Evolutionary conservation across 2,797 vertebrate genomes (phyloP).

Genomic region (Gymnoscopelus microlampas): DNA sequence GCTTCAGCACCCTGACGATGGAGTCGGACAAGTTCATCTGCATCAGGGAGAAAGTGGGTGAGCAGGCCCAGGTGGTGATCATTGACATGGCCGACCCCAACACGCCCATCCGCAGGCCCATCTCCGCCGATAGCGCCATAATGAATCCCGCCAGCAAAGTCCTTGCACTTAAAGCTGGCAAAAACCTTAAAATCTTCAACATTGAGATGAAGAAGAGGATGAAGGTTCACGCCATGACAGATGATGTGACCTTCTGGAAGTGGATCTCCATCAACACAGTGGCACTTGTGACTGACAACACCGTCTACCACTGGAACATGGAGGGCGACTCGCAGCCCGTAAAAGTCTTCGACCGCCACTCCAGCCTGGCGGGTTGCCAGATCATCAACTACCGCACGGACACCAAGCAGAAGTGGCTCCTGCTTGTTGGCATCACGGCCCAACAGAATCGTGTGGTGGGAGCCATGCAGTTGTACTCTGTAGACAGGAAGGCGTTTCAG

Average conservation of each 20-base stretch:
- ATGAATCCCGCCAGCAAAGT: slow-evolving; percentile 99
- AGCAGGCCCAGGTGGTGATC: slow-evolving; percentile 98
- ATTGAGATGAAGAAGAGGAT: slow-evolving; percentile 99
- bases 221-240: slow-evolving; percentile 99
- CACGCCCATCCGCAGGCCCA: slow-evolving; percentile 95
- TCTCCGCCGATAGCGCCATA: slow-evolving; percentile 98
- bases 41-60: slow-evolving; percentile 97
- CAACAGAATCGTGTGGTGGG: slow-evolving; percentile 99
- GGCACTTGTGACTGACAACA: slow-evolving; percentile 96
- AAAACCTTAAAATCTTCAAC: slow-evolving; percentile 99
- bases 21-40: slow-evolving; percentile 99
- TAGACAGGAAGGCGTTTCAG: slow-evolving; percentile 97
- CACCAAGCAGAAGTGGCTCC: slow-evolving; percentile 97
- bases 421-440: slow-evolving; percentile 97
- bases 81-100: slow-evolving; percentile 98
- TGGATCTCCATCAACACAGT: slow-evolving; percentile 99
- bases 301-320: slow-evolving; percentile 99
- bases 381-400: slow-evolving; percentile 99
- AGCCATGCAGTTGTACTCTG: slow-evolving; percentile 99
- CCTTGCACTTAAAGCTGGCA: slow-evolving; percentile 97
- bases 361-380: slow-evolving; percentile 96
- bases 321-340: slow-evolving; percentile 97
- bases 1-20: slow-evolving; percentile 98
- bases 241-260: slow-evolving; percentile 99
- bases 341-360: slow-evolving; percentile 98